Percentiles rank a stretch among this genome's conserved stretches.
Evolutionary conservation across 2,797 vertebrate species (phyloP).

Genomic region (Danio albolineatus): DNA sequence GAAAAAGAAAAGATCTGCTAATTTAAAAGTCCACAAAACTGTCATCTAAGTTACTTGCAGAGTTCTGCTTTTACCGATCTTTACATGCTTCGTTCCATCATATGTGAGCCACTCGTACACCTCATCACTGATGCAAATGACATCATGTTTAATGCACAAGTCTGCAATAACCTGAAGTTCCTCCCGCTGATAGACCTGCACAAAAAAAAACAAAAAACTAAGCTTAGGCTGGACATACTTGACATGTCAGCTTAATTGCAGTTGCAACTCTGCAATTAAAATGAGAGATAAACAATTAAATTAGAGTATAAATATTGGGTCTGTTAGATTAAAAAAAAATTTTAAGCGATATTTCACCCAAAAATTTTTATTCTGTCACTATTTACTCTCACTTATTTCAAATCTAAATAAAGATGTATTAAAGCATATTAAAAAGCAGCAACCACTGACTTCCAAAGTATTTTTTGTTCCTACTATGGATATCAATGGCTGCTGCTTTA

Average conservation of each 20-base stretch:
- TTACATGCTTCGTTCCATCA: slow-evolving; percentile 83
- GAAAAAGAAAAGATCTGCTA: slow-evolving; percentile 45
- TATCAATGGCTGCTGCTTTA: too few species aligned
- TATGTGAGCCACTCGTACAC: slow-evolving; percentile 97
- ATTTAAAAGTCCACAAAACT: neutral
- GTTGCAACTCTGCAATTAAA: neutral
- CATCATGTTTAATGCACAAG: slow-evolving; percentile 87
- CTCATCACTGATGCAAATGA: slow-evolving; percentile 91
- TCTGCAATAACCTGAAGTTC: slow-evolving; percentile 90
- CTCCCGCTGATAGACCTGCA: slow-evolving; percentile 85
- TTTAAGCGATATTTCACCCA: too few species aligned
- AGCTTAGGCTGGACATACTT: neutral
- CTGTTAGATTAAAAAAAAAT: neutral
- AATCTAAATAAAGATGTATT: too few species aligned
- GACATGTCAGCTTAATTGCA: neutral
- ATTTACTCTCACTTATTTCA: too few species aligned
- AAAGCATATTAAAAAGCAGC: too few species aligned
- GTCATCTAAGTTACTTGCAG: neutral
- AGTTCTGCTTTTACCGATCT: slow-evolving; percentile 84
- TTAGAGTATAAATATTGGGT: neutral
- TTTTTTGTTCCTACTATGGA: too few species aligned
- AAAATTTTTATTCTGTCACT: too few species aligned
- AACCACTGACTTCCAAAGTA: too few species aligned
- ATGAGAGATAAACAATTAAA: neutral
- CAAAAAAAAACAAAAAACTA: neutral